Evolutionary conservation across 2,888 invertebrate genomes (phyloP).

Genomic region (Drosophila neonasuta): DNA sequence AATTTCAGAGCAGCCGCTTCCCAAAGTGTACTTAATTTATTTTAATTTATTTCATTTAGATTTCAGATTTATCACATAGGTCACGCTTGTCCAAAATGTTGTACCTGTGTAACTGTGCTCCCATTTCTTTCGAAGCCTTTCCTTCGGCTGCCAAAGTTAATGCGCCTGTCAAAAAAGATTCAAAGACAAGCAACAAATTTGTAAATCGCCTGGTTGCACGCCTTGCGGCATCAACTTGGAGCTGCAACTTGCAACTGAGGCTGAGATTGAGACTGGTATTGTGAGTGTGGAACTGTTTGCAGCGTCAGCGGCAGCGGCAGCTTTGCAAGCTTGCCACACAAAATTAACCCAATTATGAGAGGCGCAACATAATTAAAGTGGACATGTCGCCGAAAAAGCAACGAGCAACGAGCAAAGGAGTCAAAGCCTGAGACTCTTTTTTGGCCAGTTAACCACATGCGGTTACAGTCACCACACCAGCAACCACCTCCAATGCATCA

Average conservation of each 20-base stretch:
- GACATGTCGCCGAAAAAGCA: constrained; percentile 47
- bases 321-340: constrained; percentile 61
- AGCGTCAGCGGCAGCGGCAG: constrained; percentile 1
- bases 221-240: constrained; percentile 13
- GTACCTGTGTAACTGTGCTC: constrained; percentile 12
- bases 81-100: constrained; percentile 58
- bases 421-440: constrained; percentile 12
- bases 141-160: constrained; percentile 31
- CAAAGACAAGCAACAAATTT: constrained; percentile 26
- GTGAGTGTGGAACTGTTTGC: not conserved
- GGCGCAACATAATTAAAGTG: constrained; percentile 72
- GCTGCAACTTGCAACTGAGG: not conserved
- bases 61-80: constrained; percentile 38
- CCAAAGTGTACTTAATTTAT: constrained; percentile 19
- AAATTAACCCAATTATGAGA: constrained; percentile 76
- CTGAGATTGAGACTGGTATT: not conserved
- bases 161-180: constrained; percentile 49
- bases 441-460: constrained; percentile 32
- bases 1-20: constrained; percentile 2
- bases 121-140: constrained; percentile 17
- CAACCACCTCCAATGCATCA: constrained; percentile 5
- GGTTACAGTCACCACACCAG: constrained; percentile 8
- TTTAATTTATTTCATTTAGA: constrained; percentile 28
- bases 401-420: constrained; percentile 19
- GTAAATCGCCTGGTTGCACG: constrained; percentile 15